A percentile compares a stretch with the other conserved stretches of the same genome.
Evolutionary conservation across 2,888 invertebrate genomes (phyloP).

Genomic region (Drosophila cognata): DNA sequence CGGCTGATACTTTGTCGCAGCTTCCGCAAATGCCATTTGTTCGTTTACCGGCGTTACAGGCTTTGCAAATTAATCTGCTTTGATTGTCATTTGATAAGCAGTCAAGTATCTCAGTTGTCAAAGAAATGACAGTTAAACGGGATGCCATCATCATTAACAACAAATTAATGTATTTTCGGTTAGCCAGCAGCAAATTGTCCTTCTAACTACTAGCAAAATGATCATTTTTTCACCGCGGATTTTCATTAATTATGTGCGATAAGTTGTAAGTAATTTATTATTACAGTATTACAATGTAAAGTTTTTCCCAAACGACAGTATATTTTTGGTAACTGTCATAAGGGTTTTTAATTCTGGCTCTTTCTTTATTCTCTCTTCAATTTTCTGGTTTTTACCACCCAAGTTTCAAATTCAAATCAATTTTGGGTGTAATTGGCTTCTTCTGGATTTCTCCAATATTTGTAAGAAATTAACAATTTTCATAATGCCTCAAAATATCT

Average conservation of each 20-base stretch:
- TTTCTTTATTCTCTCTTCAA: not conserved
- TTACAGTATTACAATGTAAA: not conserved
- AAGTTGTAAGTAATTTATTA: not conserved
- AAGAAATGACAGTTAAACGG: slow-evolving; percentile 52
- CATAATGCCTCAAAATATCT: not conserved
- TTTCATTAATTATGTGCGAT: slow-evolving; percentile 7
- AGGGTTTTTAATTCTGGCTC: not conserved
- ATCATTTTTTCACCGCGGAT: not conserved
- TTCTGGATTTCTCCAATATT: not conserved
- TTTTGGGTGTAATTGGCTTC: not conserved
- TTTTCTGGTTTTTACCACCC: not conserved
- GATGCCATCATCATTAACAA: slow-evolving; percentile 44
- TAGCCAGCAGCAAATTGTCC: not conserved
- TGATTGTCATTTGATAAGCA: slow-evolving; percentile 71
- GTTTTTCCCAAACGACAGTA: not conserved
- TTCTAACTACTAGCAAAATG: not conserved
- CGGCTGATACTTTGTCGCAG: slow-evolving; percentile 46
- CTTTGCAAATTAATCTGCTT: slow-evolving; percentile 70
- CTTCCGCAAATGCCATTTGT: slow-evolving; percentile 57
- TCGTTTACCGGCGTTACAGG: slow-evolving; percentile 49
- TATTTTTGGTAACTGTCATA: not conserved
- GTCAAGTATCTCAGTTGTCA: slow-evolving; percentile 45
- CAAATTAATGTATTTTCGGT: slow-evolving; percentile 33
- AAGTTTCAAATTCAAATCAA: not conserved
- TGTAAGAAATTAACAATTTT: not conserved